phyloP scores from a whole-genome alignment of 2,797 vertebrate genomes.

The Loriculus beryllinus region DNA sequence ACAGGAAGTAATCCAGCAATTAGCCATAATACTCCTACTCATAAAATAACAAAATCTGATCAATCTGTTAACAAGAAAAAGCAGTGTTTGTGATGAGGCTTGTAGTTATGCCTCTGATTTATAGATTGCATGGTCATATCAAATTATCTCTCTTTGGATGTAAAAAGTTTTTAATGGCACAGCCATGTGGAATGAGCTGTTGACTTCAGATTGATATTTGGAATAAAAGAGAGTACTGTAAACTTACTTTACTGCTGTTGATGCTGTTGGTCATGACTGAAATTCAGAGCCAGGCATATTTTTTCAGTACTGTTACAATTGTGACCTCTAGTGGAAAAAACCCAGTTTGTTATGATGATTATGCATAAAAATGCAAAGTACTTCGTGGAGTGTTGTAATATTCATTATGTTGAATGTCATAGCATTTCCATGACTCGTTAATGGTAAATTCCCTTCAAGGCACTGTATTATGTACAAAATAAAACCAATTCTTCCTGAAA shows the following conservation, averaged over 20 bases:
- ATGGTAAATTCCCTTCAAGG: not conserved
- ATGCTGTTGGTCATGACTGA: not conserved
- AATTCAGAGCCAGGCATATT: not conserved
- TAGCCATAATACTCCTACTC: fast-evolving
- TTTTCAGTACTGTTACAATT: conserved; percentile 40
- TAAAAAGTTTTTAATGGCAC: not conserved
- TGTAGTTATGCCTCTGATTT: not conserved
- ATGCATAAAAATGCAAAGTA: not conserved
- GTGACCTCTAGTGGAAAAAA: conserved; percentile 73
- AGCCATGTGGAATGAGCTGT: not conserved
- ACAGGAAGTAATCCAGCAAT: not conserved
- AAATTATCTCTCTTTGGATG: not conserved
- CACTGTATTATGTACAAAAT: not conserved
- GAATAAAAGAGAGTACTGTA: not conserved
- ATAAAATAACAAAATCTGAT: not conserved
- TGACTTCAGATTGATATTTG: not conserved
- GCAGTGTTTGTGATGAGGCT: fast-evolving
- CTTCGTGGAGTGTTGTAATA: not conserved
- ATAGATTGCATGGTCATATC: not conserved
- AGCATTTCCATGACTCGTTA: not conserved
- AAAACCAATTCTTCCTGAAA: not conserved
- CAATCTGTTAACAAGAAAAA: not conserved
- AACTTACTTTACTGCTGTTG: not conserved
- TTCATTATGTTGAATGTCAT: not conserved
- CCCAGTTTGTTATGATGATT: not conserved